Conservation (phyloP, 2,113 vertebrate genomes). For the Alethe diademata region DNA sequence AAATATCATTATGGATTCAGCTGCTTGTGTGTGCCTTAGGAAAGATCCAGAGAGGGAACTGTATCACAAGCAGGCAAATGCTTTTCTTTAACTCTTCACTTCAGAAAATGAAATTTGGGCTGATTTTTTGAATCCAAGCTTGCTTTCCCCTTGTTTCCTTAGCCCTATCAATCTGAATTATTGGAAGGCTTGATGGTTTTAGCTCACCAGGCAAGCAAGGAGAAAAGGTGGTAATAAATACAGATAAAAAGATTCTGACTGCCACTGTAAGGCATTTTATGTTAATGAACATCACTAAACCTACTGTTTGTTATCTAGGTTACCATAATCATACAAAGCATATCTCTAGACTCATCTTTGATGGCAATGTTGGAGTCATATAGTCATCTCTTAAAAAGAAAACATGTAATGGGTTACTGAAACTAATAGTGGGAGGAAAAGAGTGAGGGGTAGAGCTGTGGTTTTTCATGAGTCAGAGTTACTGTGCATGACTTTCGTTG, state of each 20-base stretch:
- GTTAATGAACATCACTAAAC: not conserved
- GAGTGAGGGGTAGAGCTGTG: not conserved
- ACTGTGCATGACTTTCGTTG: not conserved
- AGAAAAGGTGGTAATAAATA: not conserved
- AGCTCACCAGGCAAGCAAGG: not conserved
- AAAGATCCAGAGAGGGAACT: not conserved
- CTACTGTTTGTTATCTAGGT: not conserved
- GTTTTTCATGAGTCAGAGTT: not conserved
- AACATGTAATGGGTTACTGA: not conserved
- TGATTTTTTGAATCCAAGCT: not conserved
- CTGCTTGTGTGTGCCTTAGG: accelerated
- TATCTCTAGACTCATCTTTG: not conserved
- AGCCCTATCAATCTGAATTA: not conserved
- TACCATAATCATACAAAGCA: not conserved
- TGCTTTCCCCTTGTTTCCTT: not conserved
- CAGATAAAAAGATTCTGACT: not conserved
- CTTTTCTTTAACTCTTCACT: not conserved
- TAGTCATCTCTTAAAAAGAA: not conserved
- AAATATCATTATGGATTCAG: not conserved
- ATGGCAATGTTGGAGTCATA: not conserved
- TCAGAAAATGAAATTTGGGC: not conserved
- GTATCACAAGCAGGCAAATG: not conserved
- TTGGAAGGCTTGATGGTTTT: not conserved
- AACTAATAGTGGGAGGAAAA: not conserved
- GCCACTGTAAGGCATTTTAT: not conserved